phyloP scores from a whole-genome alignment of 2,888 invertebrate species.

The Apamea sordens region DNA sequence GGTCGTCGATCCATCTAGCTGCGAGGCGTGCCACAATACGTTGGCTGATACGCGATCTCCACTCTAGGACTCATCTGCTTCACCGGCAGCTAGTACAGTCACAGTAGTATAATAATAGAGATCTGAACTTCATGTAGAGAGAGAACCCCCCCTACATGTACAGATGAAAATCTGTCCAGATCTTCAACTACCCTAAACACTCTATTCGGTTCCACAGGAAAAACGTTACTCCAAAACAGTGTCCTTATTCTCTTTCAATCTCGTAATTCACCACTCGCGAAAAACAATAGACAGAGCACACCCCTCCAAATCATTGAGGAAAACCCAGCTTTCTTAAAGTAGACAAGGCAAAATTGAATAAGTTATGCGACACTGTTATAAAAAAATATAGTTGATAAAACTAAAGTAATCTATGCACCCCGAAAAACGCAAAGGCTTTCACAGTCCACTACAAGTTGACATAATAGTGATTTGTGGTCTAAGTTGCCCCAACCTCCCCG shows the following conservation, averaged over 20 bases:
- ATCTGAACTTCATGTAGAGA: no score
- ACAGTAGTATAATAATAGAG: no score
- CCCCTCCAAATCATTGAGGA: conserved; percentile 50
- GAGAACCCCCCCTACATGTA: not conserved
- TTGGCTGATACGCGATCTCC: no score
- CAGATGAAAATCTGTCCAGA: no score
- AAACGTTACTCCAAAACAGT: conserved; percentile 22
- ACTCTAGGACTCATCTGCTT: no score
- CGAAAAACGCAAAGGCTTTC: conserved; percentile 67
- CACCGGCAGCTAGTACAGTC: no score
- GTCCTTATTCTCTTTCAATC: conserved; percentile 40
- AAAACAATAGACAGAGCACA: conserved; percentile 36
- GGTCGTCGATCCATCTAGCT: no score
- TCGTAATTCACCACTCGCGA: conserved; percentile 42
- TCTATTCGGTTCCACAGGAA: not conserved
- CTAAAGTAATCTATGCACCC: conserved; percentile 68
- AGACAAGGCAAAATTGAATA: conserved; percentile 49
- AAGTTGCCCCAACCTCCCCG: conserved; percentile 76
- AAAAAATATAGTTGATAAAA: conserved; percentile 57
- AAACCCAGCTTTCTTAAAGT: conserved; percentile 39
- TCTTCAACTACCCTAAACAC: not conserved
- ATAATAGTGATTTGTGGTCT: conserved; percentile 85
- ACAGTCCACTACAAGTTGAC: conserved; percentile 80
- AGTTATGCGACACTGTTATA: conserved; percentile 37
- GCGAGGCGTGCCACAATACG: no score